A percentile compares a stretch with the other conserved stretches of the same genome.
Evolutionary conservation across 2,797 vertebrate genomes (phyloP).

Genomic region (Synaphobranchus kaupii): DNA sequence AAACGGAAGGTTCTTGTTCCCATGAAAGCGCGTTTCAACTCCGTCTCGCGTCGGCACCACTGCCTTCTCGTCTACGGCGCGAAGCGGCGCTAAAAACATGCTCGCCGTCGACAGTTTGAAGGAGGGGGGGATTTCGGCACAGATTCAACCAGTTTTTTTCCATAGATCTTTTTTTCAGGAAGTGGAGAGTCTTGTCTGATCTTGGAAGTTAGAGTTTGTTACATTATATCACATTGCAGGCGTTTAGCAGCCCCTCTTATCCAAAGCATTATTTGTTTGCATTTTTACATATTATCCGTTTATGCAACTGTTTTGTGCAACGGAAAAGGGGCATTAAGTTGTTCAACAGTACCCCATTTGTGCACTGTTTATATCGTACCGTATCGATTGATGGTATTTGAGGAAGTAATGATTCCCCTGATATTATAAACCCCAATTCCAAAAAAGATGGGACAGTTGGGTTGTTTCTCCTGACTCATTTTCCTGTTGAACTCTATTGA

Average conservation of each 20-base stretch:
- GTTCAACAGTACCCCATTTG: not conserved
- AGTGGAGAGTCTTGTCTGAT: not conserved
- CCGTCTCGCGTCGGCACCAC: not conserved
- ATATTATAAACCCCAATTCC: too few relatives aligned
- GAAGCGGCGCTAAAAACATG: not conserved
- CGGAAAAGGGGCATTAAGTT: too few relatives aligned
- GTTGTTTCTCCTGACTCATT: too few relatives aligned
- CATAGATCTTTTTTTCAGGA: not conserved
- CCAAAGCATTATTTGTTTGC: too few relatives aligned
- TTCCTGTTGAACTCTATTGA: too few relatives aligned
- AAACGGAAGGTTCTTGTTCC: too few relatives aligned
- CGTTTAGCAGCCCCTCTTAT: too few relatives aligned
- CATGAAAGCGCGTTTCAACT: not conserved
- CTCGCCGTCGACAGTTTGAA: not conserved
- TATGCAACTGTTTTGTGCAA: too few relatives aligned
- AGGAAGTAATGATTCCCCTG: not conserved
- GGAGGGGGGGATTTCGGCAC: not conserved
- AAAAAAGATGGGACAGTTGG: too few relatives aligned
- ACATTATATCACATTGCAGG: too few relatives aligned
- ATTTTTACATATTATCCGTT: too few relatives aligned
- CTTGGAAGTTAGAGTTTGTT: not conserved
- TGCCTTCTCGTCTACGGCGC: not conserved
- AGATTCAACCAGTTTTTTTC: not conserved
- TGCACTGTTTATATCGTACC: not conserved
- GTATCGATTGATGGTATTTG: not conserved